phyloP scores from a whole-genome alignment of 2,797 vertebrate genomes.

The Sciurus vulgaris region DNA sequence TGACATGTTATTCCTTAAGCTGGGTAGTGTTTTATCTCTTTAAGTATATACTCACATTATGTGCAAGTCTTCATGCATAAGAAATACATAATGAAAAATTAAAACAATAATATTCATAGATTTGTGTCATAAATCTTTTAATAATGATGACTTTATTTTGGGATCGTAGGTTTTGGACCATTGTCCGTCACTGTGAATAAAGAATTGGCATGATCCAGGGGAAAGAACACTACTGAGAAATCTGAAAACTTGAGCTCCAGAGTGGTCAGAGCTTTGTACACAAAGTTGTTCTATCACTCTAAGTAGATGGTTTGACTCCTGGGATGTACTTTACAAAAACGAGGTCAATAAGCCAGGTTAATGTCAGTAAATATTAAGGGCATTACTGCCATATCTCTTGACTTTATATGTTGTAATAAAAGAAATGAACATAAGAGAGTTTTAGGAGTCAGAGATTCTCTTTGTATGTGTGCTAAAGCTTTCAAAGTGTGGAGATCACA shows the following conservation, averaged over 20 bases:
- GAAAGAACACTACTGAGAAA: no score
- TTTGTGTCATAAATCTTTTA: not conserved
- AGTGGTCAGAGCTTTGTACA: not conserved
- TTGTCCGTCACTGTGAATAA: not conserved
- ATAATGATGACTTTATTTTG: not conserved
- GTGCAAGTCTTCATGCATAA: not conserved
- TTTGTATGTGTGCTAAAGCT: not conserved
- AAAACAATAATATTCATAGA: not conserved
- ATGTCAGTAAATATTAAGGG: not conserved
- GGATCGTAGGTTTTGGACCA: not conserved
- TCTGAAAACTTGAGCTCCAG: not conserved
- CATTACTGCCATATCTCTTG: not conserved
- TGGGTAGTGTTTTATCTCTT: not conserved
- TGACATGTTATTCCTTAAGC: not conserved
- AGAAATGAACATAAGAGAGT: not conserved
- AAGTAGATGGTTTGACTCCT: not conserved
- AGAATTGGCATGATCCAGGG: rapidly evolving
- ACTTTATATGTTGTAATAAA: not conserved
- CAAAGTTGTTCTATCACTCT: not conserved
- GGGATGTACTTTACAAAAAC: not conserved
- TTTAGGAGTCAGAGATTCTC: not conserved
- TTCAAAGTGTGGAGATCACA: not conserved
- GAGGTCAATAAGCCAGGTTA: not conserved
- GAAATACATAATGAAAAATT: not conserved
- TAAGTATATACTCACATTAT: not conserved